Conservation (phyloP, 2,888 invertebrate species). For the Pristionchus entomophagus region DNA sequence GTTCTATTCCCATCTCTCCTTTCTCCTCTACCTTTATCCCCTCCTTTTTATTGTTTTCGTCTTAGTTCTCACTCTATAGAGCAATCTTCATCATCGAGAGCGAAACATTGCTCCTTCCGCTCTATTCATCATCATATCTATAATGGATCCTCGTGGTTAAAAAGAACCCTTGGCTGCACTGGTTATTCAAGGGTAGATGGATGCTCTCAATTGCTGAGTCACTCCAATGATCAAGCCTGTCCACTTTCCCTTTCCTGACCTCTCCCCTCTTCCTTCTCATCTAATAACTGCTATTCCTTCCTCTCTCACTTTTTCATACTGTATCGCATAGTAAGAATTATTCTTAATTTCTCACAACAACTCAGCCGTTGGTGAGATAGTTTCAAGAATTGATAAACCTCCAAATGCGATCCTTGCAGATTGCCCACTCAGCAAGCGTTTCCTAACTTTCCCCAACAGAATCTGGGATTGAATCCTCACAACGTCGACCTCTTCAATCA, state of each 20-base stretch:
- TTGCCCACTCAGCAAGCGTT: not conserved
- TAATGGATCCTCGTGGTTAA: too few relatives aligned
- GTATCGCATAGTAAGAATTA: too few relatives aligned
- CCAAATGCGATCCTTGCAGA: not conserved
- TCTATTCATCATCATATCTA: too few relatives aligned
- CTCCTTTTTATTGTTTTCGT: not conserved
- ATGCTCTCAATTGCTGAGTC: not conserved
- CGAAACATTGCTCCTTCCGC: too few relatives aligned
- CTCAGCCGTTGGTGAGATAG: too few relatives aligned
- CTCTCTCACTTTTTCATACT: not conserved
- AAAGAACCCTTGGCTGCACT: not conserved
- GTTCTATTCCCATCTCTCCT: not conserved
- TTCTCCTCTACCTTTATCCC: not conserved
- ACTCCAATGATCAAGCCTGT: not conserved
- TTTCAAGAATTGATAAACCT: not conserved
- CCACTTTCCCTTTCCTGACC: slow-evolving; percentile 34
- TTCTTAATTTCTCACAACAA: too few relatives aligned
- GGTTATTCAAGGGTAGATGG: not conserved
- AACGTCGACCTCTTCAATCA: slow-evolving; percentile 10
- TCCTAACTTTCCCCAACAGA: not conserved
- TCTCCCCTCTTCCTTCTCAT: not conserved
- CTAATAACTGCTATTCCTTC: not conserved
- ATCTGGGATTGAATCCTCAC: not conserved
- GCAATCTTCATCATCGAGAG: not conserved
- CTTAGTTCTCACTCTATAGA: not conserved